Percentiles rank a stretch among this genome's conserved stretches.
phyloP scores from a whole-genome alignment of 1,140 invertebrate species.

The Drosophila mauritiana region DNA sequence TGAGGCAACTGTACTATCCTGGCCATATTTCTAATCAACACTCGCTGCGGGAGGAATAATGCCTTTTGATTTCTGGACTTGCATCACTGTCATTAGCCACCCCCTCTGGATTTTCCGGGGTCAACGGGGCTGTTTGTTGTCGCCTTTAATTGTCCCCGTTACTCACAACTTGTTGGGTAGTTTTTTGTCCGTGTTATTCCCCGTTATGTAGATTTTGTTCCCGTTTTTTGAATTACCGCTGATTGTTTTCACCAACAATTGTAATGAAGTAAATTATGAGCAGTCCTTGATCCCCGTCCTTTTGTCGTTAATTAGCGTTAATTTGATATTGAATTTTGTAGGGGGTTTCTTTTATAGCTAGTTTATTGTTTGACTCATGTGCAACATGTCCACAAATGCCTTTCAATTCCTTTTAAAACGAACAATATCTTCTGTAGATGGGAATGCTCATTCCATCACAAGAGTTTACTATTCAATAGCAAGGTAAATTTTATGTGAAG shows the following conservation, averaged over 20 bases:
- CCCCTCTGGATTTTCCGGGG: conserved; percentile 40
- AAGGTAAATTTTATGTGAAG: not conserved
- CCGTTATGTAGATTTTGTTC: conserved; percentile 58
- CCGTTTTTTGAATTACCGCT: conserved; percentile 69
- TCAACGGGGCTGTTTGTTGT: conserved; percentile 76
- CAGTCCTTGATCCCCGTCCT: conserved; percentile 34
- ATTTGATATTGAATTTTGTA: conserved; percentile 60
- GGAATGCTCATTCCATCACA: too few relatives aligned
- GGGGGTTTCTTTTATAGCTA: not conserved
- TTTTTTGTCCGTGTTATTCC: conserved; percentile 33
- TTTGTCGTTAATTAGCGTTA: conserved; percentile 76
- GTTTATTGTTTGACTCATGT: not conserved
- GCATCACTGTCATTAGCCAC: conserved; percentile 77
- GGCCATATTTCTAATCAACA: conserved; percentile 61
- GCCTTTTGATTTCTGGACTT: conserved; percentile 77
- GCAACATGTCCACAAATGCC: not conserved
- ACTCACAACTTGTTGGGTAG: conserved; percentile 60
- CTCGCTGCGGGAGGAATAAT: conserved; percentile 52
- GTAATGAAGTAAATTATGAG: conserved; percentile 82
- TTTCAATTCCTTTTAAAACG: too few relatives aligned
- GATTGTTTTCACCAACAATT: conserved; percentile 83
- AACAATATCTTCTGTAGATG: too few relatives aligned
- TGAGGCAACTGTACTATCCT: conserved; percentile 66
- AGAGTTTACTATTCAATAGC: not conserved
- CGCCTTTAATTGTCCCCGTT: conserved; percentile 74